Evolutionary conservation across 1,140 invertebrate species (phyloP), one percentile per base, ranked within the genome.

Genomic region (Homarus americanus): DNA sequence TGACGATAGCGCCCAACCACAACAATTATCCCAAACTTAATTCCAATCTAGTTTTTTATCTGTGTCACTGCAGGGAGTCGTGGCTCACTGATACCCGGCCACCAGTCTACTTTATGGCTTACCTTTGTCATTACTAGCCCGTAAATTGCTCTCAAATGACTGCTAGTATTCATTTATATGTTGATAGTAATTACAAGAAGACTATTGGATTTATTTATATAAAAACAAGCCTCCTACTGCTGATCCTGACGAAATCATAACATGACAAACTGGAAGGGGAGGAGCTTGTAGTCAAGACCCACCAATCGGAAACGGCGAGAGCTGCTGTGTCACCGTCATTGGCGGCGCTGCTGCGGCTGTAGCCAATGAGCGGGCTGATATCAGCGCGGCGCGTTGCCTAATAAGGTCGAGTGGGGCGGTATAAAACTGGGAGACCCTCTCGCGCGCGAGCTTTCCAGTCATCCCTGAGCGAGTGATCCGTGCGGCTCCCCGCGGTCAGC

Each of bases 401-500:
- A 73, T 85, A 73, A 85, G 83, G 83, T 73, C 66, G 83, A 75
- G 83, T 7, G 69, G 69, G 36, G 44, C 40, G 83, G 83, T 85
- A 85, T 85, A 85, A 75, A 85, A 85, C 20, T 24, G 34, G 44
- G 58, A 28, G 83, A 72, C 72, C 69, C 66, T 85, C 83, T 32
- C 83, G 83, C 83, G 83, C 83, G 83, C 83, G 83, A 85, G 83
- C 83, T 85, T 85, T 85, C 83, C 83, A 85, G 83, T 85, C 83
- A 75, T 4, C 28, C 72, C 83, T 85, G 83, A 75, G 40, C 83
- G 66, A 53, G 83, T 85, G 83, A 85, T 44, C 41, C 69, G 83
- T 28, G 44, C 83, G 83, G 41, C 36, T 36, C 17, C 41, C 34
- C 79, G 1, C 34, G 38, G 9, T n/a, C 53, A 20, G 4, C 58